Conservation (phyloP, 92 coral and sea anemone species). For the Galaxea fascicularis region DNA sequence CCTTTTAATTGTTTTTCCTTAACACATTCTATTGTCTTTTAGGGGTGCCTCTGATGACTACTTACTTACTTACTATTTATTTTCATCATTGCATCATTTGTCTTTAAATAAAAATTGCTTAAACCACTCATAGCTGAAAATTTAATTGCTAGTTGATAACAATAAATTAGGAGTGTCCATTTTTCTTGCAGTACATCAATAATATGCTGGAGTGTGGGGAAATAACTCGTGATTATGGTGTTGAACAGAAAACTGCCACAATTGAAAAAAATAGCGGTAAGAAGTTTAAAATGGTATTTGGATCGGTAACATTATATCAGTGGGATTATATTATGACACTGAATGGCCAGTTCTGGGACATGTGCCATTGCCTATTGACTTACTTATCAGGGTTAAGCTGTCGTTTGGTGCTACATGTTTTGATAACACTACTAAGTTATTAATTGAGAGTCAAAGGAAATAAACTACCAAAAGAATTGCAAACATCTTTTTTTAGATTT, state of each 20-base stretch:
- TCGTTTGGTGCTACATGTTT: not conserved
- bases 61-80: no score
- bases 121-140: not conserved
- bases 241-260: constrained; percentile 22
- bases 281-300: not conserved
- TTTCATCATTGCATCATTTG: not conserved
- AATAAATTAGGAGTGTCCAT: not conserved
- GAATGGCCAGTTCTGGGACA: not conserved
- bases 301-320: constrained; percentile 1
- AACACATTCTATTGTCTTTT: no score
- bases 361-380: not conserved
- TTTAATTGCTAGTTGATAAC: no score
- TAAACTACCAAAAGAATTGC: not conserved
- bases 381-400: no score
- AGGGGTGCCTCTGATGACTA: not conserved
- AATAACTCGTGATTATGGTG: constrained; percentile 47
- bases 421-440: not conserved
- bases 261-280: constrained; percentile 38
- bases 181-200: constrained; percentile 22
- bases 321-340: not conserved
- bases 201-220: constrained; percentile 39
- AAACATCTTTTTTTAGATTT: constrained; percentile 4
- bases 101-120: not conserved
- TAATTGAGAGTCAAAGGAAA: not conserved
- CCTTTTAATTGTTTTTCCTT: not conserved